A percentile compares a stretch with the other conserved stretches of the same genome.
phyloP scores from a whole-genome alignment of 2,113 vertebrate genomes.

The Colossoma macropomum region DNA sequence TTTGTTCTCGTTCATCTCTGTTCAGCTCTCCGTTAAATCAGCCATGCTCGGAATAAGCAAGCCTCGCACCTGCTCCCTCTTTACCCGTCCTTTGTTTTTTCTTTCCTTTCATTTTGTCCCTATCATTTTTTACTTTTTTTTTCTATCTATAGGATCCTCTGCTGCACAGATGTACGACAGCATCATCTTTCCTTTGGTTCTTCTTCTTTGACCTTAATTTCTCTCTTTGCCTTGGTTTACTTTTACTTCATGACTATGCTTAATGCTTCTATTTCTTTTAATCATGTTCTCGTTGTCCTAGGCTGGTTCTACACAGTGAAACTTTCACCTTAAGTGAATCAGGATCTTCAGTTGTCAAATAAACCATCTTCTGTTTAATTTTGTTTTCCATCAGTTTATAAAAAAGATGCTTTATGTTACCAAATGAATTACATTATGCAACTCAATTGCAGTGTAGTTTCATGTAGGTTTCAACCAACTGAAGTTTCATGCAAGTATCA shows the following conservation, averaged over 20 bases:
- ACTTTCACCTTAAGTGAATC: too few relatives aligned
- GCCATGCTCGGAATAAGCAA: neutral
- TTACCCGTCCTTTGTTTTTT: neutral
- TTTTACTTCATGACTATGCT: neutral
- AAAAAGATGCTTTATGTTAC: too few relatives aligned
- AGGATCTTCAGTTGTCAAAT: too few relatives aligned
- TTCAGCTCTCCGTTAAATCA: neutral
- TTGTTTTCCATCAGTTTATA: too few relatives aligned
- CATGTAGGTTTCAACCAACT: too few relatives aligned
- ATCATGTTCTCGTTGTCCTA: neutral
- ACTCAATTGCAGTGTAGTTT: too few relatives aligned
- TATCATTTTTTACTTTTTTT: neutral
- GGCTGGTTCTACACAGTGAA: too few relatives aligned
- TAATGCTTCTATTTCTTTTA: slow-evolving; percentile 44
- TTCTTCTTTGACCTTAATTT: neutral
- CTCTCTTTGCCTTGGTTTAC: neutral
- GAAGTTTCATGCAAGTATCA: too few relatives aligned
- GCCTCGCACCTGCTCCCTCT: slow-evolving; percentile 21
- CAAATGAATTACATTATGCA: too few relatives aligned
- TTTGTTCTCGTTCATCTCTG: slow-evolving; percentile 43
- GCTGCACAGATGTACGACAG: neutral
- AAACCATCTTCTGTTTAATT: too few relatives aligned
- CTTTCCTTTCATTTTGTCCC: neutral
- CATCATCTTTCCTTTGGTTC: neutral
- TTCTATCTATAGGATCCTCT: neutral